Evolutionary conservation across 1,140 invertebrate species (phyloP), one percentile per base, ranked within the genome.

Genomic region (Limonius californicus): DNA sequence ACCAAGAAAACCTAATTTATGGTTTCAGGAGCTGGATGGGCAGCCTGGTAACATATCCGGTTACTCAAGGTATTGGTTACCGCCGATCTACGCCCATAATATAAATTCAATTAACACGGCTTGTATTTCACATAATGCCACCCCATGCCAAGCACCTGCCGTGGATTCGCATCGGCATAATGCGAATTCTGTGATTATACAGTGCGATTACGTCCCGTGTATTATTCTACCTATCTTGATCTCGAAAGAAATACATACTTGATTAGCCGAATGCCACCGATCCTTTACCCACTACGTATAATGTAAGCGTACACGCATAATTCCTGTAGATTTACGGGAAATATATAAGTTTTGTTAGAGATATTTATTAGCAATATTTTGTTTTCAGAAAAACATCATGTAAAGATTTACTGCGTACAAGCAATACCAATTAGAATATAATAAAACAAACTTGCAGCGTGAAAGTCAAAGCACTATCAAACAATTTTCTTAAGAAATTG

Each of bases 61-160:
- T 50, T 50, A 50, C 16, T 21, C 1, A 50, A 50, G 16, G 14
- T 16, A 50, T 50, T 50, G 45, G 2, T 50, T 19, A 18, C 45
- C 45, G 45, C n/a, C 16, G 45, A 50, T 55, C 54, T 27, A 45
- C 61, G 61, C 42, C 62, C 57, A 57, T 59, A 57, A 59, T 59
- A 63, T 59, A 63, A 63, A 63, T 63, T 63, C 57, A 63, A 63
- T 63, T 63, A 63, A 63, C 15, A 39, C 47, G 14, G 30, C 54
- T 50, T 50, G 62, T 59, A 50, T 50, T 58, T 59, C 56, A 23
- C 32, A 54, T 59, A 63, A 63, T 59, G 50, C 62, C 43, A 59
- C 62, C 62, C 57, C 50, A 59, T 53, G 35, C 23, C 15, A 35
- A 23, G 55, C 56, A 63, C 55, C 57, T 59, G 50, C 8, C 4